A percentile compares a stretch with the other conserved stretches of the same genome.
Evolutionary conservation across 2,797 vertebrate species (phyloP).

Genomic region (Pygocentrus nattereri): DNA sequence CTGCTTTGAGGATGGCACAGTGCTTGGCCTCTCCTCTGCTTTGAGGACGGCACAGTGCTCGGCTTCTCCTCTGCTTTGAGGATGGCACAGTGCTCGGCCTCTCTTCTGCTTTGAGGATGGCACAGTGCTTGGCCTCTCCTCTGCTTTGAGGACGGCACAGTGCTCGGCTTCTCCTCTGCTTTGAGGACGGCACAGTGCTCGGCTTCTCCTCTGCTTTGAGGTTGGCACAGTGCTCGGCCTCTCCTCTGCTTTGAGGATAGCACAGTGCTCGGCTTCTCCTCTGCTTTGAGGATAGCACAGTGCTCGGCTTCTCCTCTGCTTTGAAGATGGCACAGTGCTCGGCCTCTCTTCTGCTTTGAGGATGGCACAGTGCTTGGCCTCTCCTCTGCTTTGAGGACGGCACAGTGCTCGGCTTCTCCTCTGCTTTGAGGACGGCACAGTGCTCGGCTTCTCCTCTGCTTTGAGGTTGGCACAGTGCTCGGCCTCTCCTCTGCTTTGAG

Average conservation of each 20-base stretch:
- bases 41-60: too few species aligned
- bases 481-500: conserved; percentile 1
- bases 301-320: conserved; percentile 1
- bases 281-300: background rate
- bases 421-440: background rate
- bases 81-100: background rate
- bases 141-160: background rate
- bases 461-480: background rate
- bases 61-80: too few species aligned
- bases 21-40: conserved; percentile 1
- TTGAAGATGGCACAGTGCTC: too few species aligned
- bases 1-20: background rate
- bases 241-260: background rate
- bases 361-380: background rate
- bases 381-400: background rate
- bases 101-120: background rate
- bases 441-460: conserved; percentile 1
- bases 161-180: conserved; percentile 1
- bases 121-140: too few species aligned
- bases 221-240: background rate
- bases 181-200: too few species aligned
- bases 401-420: too few species aligned
- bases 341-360: too few species aligned
- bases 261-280: too few species aligned
- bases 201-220: too few species aligned